Evolutionary conservation across 1,140 invertebrate species (phyloP), one percentile per base, ranked within the genome.

Genomic region (Nylanderia fulva): DNA sequence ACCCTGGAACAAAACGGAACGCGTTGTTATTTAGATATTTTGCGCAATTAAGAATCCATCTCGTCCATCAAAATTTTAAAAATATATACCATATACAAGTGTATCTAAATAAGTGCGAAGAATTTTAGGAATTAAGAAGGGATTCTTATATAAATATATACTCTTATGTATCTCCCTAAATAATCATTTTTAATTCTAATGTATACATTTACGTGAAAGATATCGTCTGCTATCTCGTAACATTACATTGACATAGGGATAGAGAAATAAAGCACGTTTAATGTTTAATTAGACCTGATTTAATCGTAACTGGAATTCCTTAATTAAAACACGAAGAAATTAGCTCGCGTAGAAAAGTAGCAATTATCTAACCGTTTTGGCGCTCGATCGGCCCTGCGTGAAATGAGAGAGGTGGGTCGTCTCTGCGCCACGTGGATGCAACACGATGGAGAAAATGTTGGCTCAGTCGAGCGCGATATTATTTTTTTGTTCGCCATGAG

Each of bases 1-100:
- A 75, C 93, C 92, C 94, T 95, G 79, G 13, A 87, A 90, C 52
- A 87, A 54, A 27, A 33, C 2, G 21, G n/a, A 71, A 60, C n/a
- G 9, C 6, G 5, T 0, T 7, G 5, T 0, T 1, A 13, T 11
- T 82, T 58, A 82, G 52, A 52, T 18, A 71, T 42, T 69, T 80
- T 8, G 15, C 8, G 48, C 33, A 33, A 33, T 33, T 33, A 33
- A 33, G 29, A 33, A 33, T 33, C 29, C 29, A 33, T 33, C 29
- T 33, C 29, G 29, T 33, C 29, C 29, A 33, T 33, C 29, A 33
- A 3, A 33, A 33, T 2, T 33, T 33, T 3, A 33, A 33, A 36
- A 15, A 58, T 27, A 61, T 29, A 29, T 15, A n/a, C n/a, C n/a
- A n/a, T n/a, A n/a, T n/a, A n/a, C n/a, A n/a, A n/a, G n/a, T n/a